Conservation (phyloP, 2,113 vertebrate genomes). For the Peromyscus maniculatus region DNA sequence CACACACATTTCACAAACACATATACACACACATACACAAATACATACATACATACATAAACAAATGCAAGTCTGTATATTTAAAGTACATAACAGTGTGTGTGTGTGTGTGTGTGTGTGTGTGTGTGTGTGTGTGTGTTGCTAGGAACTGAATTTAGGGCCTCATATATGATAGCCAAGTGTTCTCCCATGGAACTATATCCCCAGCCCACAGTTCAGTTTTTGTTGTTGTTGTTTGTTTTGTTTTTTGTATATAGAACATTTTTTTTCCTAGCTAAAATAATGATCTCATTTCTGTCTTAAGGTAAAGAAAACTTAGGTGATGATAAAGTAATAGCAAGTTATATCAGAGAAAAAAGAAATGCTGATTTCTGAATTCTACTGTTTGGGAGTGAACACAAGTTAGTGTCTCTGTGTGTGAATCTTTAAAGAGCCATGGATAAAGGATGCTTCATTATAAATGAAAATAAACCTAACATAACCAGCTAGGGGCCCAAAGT, state of each 20-base stretch:
- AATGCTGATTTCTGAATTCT: slow-evolving; percentile 39
- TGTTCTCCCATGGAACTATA: neutral
- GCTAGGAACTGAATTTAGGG: neutral
- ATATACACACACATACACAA: neutral
- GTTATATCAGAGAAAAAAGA: slow-evolving; percentile 60
- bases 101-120: neutral
- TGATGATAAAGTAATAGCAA: slow-evolving; percentile 59
- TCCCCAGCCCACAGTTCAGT: neutral
- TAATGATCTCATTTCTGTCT: slow-evolving; percentile 54
- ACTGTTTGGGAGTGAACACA: slow-evolving; percentile 4
- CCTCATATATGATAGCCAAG: neutral
- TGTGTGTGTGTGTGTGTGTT: neutral
- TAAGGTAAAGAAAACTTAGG: slow-evolving; percentile 61
- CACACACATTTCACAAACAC: neutral
- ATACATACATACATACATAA: neutral
- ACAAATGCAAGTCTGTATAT: neutral
- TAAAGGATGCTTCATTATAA: slow-evolving; percentile 46
- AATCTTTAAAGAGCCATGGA: slow-evolving; percentile 35
- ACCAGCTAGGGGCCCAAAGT: slow-evolving; percentile 30
- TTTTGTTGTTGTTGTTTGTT: neutral
- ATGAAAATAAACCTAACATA: slow-evolving; percentile 59
- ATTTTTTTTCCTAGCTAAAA: slow-evolving; percentile 35
- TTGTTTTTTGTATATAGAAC: neutral
- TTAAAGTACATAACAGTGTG: neutral
- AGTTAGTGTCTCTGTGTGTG: slow-evolving; percentile 36